Conservation (phyloP, 2,797 vertebrate species). For the Dendrocincla fuliginosa region DNA sequence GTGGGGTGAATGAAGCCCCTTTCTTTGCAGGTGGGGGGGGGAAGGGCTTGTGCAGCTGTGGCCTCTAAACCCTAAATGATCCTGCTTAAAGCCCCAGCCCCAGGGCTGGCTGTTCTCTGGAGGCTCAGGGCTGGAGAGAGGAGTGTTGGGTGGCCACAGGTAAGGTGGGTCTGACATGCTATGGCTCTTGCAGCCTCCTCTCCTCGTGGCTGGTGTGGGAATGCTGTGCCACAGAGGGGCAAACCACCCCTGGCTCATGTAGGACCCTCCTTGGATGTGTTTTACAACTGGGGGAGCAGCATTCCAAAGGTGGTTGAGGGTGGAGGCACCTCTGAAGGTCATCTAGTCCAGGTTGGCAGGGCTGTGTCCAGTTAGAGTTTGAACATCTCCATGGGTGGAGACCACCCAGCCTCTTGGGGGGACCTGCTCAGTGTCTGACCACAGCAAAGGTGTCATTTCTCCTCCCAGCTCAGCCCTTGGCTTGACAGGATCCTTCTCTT, state of each 20-base stretch:
- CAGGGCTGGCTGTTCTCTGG: accelerated
- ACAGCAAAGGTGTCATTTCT: accelerated
- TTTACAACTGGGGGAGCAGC: accelerated
- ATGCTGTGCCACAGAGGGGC: not conserved
- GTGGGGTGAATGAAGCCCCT: not conserved
- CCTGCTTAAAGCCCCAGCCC: not conserved
- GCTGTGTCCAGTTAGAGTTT: not conserved
- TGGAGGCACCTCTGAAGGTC: not conserved
- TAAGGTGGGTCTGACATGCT: not conserved
- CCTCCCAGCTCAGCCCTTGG: too few relatives aligned
- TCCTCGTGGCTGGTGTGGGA: not conserved
- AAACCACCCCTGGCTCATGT: accelerated
- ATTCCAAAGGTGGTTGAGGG: not conserved
- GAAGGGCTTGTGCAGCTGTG: not conserved
- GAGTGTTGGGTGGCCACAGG: not conserved
- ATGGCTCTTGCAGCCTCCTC: not conserved
- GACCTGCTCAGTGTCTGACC: not conserved
- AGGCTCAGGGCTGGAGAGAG: accelerated
- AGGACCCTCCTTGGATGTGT: accelerated
- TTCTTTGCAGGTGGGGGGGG: not conserved
- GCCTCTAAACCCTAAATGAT: not conserved
- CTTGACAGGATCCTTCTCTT: not conserved
- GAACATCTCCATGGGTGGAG: not conserved
- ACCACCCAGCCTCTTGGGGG: accelerated
- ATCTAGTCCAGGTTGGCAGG: not conserved